A percentile compares a stretch with the other conserved stretches of the same genome.
These are phyloP conservation scores for Edolisoma coerulescens DNA, from an alignment of 2,113 vertebrate genomes.

Conservation along the genomic window DNA sequence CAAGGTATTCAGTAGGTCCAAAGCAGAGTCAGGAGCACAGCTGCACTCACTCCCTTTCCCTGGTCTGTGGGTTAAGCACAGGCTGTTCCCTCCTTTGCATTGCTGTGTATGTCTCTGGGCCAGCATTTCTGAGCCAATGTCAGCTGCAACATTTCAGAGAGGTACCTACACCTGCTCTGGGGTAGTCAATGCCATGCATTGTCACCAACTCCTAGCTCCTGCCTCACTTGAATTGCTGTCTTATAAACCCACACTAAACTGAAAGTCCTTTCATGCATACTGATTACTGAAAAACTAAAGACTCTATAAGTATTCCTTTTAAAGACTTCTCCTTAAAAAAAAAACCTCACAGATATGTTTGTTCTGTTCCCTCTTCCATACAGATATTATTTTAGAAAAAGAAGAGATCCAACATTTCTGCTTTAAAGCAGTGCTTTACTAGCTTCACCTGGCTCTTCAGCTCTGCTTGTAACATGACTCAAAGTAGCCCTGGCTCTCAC, in stretches of 20 bases:
- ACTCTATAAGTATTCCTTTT: background rate
- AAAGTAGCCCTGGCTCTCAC: background rate
- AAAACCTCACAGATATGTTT: background rate
- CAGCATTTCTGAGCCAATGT: background rate
- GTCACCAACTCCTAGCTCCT: background rate
- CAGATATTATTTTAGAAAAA: background rate
- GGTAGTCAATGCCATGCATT: background rate
- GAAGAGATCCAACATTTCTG: background rate
- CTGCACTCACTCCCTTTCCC: background rate
- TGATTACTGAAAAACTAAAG: background rate
- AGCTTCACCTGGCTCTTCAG: background rate
- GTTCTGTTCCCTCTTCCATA: background rate
- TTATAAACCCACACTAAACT: background rate
- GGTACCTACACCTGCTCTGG: background rate
- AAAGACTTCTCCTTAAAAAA: background rate
- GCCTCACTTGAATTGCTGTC: background rate
- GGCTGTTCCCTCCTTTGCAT: background rate
- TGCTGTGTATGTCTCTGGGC: background rate
- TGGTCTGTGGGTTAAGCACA: background rate
- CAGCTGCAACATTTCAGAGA: background rate
- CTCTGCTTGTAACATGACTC: background rate
- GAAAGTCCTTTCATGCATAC: background rate
- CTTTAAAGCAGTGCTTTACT: background rate
- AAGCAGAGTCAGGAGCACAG: background rate
- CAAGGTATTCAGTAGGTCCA: background rate